Conservation (phyloP, 2,797 vertebrate genomes). For the Dryobates pubescens region DNA sequence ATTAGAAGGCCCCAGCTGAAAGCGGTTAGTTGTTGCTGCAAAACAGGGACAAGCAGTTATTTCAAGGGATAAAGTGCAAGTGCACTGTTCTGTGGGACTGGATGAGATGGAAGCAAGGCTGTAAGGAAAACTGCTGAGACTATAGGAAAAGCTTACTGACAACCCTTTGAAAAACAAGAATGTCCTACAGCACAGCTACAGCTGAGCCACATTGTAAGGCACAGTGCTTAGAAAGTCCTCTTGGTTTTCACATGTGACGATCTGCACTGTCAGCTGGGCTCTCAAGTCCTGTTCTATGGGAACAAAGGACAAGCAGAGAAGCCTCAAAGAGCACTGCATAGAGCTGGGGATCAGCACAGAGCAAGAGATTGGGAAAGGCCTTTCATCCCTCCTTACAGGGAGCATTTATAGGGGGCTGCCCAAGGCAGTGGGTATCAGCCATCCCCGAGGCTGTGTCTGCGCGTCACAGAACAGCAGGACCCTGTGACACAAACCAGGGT, state of each 20-base stretch:
- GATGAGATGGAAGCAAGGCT: background rate
- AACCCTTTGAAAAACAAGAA: background rate
- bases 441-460: background rate
- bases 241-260: background rate
- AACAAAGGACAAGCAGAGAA: background rate
- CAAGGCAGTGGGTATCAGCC: background rate
- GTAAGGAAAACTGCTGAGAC: background rate
- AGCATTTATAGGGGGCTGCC: background rate
- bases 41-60: slow-evolving; percentile 18
- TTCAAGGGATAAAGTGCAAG: background rate
- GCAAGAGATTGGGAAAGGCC: background rate
- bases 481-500: background rate
- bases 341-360: background rate
- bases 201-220: background rate
- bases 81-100: background rate
- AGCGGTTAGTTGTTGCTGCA: slow-evolving; percentile 42
- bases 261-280: background rate
- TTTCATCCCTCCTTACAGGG: background rate
- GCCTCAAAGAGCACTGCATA: background rate
- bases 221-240: background rate
- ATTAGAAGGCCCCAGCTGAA: background rate
- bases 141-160: background rate
- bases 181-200: background rate
- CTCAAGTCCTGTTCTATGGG: background rate
- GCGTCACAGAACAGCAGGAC: background rate